A percentile compares a stretch with the other conserved stretches of the same genome.
Evolutionary conservation across 1,140 invertebrate genomes (phyloP).

Genomic region (Helicoverpa zea): DNA sequence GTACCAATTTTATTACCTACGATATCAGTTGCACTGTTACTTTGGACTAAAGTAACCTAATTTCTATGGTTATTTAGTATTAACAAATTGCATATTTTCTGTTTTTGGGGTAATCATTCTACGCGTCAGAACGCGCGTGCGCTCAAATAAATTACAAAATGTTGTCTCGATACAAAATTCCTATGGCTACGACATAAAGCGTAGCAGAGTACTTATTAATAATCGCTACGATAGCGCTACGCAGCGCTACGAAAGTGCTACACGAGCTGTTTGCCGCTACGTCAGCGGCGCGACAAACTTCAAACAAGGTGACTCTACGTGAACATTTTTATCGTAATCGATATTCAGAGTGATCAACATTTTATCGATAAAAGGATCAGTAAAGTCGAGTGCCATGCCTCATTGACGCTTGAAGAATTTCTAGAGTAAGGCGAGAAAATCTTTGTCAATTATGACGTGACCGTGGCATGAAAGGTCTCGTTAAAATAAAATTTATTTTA

Average conservation of each 20-base stretch:
- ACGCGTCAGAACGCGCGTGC: too few relatives aligned
- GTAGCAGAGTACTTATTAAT: conserved; percentile 18
- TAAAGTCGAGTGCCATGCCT: background rate
- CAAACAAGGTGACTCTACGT: conserved; percentile 10
- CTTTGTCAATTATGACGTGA: too few relatives aligned
- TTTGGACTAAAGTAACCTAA: too few relatives aligned
- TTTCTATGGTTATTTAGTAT: too few relatives aligned
- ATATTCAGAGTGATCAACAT: conserved; percentile 24
- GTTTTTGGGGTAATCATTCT: background rate
- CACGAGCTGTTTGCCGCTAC: conserved; percentile 19
- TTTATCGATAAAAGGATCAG: conserved; percentile 29
- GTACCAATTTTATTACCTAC: background rate
- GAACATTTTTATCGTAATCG: conserved; percentile 15
- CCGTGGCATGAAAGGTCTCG: too few relatives aligned
- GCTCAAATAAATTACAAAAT: too few relatives aligned
- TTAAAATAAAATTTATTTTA: too few relatives aligned
- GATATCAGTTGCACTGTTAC: too few relatives aligned
- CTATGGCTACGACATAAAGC: background rate
- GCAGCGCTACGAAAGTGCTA: conserved; percentile 25
- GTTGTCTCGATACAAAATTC: background rate
- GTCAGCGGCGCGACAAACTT: conserved; percentile 11
- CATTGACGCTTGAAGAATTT: background rate
- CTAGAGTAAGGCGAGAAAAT: background rate
- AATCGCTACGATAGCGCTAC: conserved; percentile 33
- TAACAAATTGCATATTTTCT: background rate